phyloP scores from a whole-genome alignment of 2,797 vertebrate genomes.

The Cyprinella venusta region DNA sequence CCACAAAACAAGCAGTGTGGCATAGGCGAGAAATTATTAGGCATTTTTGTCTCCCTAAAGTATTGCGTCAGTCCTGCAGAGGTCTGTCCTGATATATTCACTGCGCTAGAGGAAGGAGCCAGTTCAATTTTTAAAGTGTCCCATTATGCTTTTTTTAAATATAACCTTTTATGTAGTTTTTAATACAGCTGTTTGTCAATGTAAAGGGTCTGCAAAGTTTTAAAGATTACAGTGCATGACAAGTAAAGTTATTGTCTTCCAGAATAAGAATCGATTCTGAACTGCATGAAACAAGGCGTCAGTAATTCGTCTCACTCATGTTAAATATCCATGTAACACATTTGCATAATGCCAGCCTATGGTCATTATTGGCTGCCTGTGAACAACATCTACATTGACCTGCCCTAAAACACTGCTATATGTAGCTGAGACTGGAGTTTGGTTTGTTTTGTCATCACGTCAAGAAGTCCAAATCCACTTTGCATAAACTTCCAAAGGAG shows the following conservation, averaged over 20 bases:
- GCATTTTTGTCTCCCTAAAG: slow-evolving; percentile 46
- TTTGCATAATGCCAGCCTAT: neutral
- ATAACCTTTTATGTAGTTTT: neutral
- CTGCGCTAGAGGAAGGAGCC: slow-evolving; percentile 28
- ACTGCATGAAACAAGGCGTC: neutral
- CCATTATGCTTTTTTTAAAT: neutral
- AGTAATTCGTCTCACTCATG: neutral
- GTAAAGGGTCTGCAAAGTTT: neutral
- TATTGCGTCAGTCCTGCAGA: too few relatives aligned
- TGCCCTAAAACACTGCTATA: neutral
- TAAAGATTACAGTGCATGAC: neutral
- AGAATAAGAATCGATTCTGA: neutral
- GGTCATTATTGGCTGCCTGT: neutral
- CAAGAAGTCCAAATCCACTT: neutral
- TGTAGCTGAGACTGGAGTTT: too few relatives aligned
- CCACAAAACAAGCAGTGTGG: slow-evolving; percentile 10
- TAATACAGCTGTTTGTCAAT: neutral
- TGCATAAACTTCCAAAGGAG: neutral
- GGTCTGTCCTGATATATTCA: slow-evolving; percentile 65
- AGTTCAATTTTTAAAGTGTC: neutral
- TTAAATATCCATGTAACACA: neutral
- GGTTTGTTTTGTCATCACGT: too few relatives aligned
- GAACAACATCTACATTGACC: neutral
- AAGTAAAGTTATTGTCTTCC: neutral
- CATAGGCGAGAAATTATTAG: slow-evolving; percentile 44